Base-by-base conservation (phyloP, 1,140 invertebrate species). In the Heliconius congener region DNA sequence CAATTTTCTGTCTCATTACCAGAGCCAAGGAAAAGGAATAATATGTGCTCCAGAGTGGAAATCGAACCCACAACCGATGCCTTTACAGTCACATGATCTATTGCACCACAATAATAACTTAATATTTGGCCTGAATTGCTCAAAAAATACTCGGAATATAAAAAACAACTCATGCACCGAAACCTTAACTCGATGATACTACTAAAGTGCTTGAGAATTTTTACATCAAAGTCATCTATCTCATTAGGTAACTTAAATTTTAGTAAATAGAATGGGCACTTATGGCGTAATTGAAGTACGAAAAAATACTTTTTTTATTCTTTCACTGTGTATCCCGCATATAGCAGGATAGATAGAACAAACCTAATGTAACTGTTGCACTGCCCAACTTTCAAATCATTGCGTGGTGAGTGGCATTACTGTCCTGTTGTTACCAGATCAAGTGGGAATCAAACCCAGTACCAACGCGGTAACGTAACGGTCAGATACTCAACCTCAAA, bases 171-270 rank as follows among this genome's bases (percentile, higher is more conserved):
- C 55, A 23, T 57, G n/a, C 11, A 23, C 8, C 55, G 55, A 34
- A 4, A n/a, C 55, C 19, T 57, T 57, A 57, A 66, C 60, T 66
- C 27, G 60, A 66, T 30, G 60, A 66, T 66, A 66, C 60, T 66
- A 66, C 60, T 27, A 66, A 66, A 66, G 60, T 66, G 16, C 60
- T 66, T 66, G 13, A 66, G 8, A 0, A 66, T 66, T 27, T 66
- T 30, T 27, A 66, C 60, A 66, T 66, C 60, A 66, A 66, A 66
- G 5, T 66, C 60, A 66, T 46, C 2, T 46, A 46, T 52, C 50
- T 52, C 50, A 52, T 60, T 60, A 60, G 55, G n/a, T 60, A 27
- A 60, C 8, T 60, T 60, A 60, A 60, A 11, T 23, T 8, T 60
- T 23, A 23, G 23, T 23, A 60, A 60, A n/a, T 27, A 11, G 55